phyloP scores from a whole-genome alignment of 2,113 vertebrate genomes.

The Irena cyanogastra region DNA sequence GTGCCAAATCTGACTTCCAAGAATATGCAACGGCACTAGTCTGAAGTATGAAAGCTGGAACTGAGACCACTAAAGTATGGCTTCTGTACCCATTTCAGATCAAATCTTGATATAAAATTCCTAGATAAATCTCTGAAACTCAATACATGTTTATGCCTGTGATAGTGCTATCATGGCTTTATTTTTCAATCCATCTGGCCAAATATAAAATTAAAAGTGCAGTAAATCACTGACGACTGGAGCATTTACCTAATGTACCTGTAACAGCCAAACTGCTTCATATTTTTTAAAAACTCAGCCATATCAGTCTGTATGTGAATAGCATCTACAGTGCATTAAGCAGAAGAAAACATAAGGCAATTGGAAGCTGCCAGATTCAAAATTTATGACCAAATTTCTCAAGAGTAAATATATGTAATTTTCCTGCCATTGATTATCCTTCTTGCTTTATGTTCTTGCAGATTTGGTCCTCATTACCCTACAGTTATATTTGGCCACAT shows the following conservation, averaged over 20 bases:
- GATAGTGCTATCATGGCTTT: neutral
- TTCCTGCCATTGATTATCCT: neutral
- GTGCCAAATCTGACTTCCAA: neutral
- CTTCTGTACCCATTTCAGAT: neutral
- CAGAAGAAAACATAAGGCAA: neutral
- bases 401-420: neutral
- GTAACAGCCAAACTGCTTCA: neutral
- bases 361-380: neutral
- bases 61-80: neutral
- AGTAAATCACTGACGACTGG: neutral
- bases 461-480: neutral
- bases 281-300: neutral
- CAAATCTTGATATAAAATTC: neutral
- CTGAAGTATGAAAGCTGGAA: neutral
- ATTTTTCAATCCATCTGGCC: neutral
- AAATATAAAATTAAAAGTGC: neutral
- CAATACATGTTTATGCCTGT: neutral
- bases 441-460: neutral
- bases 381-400: neutral
- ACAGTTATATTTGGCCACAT: neutral
- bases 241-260: neutral
- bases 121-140: neutral
- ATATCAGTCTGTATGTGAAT: neutral
- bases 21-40: neutral
- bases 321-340: neutral